A percentile compares a stretch with the other conserved stretches of the same genome.
Evolutionary conservation across 1,140 invertebrate species (phyloP).

Genomic region (Drosophila quadrilineata): DNA sequence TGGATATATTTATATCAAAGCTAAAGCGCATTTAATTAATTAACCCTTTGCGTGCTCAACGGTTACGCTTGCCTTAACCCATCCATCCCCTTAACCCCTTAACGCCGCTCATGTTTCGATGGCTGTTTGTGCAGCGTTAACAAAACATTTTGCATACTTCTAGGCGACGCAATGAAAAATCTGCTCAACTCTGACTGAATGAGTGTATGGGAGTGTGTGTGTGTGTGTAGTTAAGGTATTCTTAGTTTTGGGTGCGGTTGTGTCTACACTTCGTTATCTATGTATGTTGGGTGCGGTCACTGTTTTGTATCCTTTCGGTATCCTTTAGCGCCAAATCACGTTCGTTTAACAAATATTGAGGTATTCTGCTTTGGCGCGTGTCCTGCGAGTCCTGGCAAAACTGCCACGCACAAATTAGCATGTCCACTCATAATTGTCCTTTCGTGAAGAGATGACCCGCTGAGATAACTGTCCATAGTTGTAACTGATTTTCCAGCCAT

Average conservation of each 20-base stretch:
- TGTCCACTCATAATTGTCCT: slow-evolving; percentile 78
- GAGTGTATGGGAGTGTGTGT: not conserved
- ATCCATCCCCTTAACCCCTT: too few species aligned
- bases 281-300: slow-evolving; percentile 51
- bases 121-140: slow-evolving; percentile 62
- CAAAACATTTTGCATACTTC: slow-evolving; percentile 66
- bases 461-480: slow-evolving; percentile 78
- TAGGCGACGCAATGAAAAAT: slow-evolving; percentile 28
- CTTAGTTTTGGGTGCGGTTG: not conserved
- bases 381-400: not conserved
- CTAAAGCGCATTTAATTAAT: slow-evolving; percentile 69
- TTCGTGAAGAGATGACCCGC: slow-evolving; percentile 78
- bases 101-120: too few species aligned
- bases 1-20: slow-evolving; percentile 7
- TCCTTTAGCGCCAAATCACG: slow-evolving; percentile 71
- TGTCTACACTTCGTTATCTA: not conserved
- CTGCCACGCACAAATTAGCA: slow-evolving; percentile 76
- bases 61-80: slow-evolving; percentile 54
- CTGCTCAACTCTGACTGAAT: slow-evolving; percentile 3
- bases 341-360: slow-evolving; percentile 79
- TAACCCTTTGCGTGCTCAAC: slow-evolving; percentile 75
- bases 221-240: slow-evolving; percentile 1
- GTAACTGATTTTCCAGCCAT: slow-evolving; percentile 76
- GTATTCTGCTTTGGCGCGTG: slow-evolving; percentile 74
- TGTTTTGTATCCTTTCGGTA: slow-evolving; percentile 13